Conservation (phyloP, 2,888 invertebrate genomes). For the Cryptophagus acutangulus region DNA sequence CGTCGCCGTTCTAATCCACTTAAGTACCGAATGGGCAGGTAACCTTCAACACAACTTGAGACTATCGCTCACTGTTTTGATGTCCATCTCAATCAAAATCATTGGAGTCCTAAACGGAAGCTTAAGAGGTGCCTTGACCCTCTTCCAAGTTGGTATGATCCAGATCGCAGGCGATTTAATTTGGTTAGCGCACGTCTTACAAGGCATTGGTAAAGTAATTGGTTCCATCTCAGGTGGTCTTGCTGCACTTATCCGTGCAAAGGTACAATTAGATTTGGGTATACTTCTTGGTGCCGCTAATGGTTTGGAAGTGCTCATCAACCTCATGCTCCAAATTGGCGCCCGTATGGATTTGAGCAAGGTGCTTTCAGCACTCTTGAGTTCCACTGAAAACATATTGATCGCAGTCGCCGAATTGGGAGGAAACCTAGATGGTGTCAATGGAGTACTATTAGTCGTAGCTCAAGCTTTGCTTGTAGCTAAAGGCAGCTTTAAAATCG, state of each 20-base stretch:
- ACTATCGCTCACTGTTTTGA: too few species aligned
- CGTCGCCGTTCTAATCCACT: conserved; percentile 12
- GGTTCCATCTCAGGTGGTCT: conserved; percentile 21
- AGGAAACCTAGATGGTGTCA: too few species aligned
- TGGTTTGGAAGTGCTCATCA: conserved; percentile 21
- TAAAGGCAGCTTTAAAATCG: too few species aligned
- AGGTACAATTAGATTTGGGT: conserved; percentile 18
- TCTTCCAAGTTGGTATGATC: conserved; percentile 8
- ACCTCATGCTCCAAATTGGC: conserved; percentile 19
- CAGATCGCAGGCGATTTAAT: conserved; percentile 17
- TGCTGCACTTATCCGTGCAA: conserved; percentile 17
- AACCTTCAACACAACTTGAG: conserved; percentile 10
- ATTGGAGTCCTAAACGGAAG: background rate
- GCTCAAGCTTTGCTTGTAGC: too few species aligned
- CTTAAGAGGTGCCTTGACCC: too few species aligned
- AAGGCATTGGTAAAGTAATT: conserved; percentile 18
- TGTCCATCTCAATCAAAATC: too few species aligned
- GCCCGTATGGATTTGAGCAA: conserved; percentile 16
- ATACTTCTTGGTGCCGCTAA: conserved; percentile 17
- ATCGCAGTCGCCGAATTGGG: too few species aligned
- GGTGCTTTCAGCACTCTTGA: conserved; percentile 15
- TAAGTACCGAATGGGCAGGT: conserved; percentile 12
- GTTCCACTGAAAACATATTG: conserved; percentile 9
- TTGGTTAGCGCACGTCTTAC: conserved; percentile 17
- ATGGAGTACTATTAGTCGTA: too few species aligned